Percentiles rank a stretch among this genome's conserved stretches.
Conservation (phyloP, 2,888 invertebrate genomes). For the Eudemis profundana region DNA sequence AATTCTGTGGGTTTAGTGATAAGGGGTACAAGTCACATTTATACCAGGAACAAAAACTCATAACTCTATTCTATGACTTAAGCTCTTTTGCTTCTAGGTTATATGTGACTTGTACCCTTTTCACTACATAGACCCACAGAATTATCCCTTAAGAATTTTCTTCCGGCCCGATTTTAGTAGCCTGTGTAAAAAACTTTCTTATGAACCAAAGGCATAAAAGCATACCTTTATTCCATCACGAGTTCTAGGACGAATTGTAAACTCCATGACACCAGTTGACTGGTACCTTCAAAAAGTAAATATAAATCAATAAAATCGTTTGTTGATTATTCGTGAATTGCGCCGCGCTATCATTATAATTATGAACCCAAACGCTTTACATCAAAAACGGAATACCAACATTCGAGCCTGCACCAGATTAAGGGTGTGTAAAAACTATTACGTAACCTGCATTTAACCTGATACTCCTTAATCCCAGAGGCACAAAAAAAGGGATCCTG, state of each 20-base stretch:
- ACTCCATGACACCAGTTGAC: not conserved
- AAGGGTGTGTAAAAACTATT: conserved; percentile 80
- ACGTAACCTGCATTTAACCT: conserved; percentile 80
- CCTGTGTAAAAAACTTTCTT: too few species aligned
- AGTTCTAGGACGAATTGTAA: conserved; percentile 11
- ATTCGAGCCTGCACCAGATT: conserved; percentile 57
- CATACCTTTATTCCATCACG: not conserved
- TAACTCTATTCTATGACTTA: too few species aligned
- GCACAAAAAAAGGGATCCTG: conserved; percentile 78
- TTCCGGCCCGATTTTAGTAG: too few species aligned
- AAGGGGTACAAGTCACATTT: too few species aligned
- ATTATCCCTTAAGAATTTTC: too few species aligned
- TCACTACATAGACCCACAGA: too few species aligned
- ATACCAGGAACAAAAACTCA: too few species aligned
- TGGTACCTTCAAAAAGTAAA: not conserved
- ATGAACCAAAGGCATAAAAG: too few species aligned
- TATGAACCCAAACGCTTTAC: conserved; percentile 31
- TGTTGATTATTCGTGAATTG: conserved; percentile 20
- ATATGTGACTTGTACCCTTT: too few species aligned
- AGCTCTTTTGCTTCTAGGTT: too few species aligned
- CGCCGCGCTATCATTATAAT: conserved; percentile 17
- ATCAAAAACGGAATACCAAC: conserved; percentile 16
- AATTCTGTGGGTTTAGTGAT: too few species aligned
- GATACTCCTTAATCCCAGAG: conserved; percentile 73
- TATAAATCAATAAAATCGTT: conserved; percentile 27